These are phyloP conservation scores for Bombyx huttoni DNA, from an alignment of 2,888 invertebrate genomes.

Conservation along the genomic window DNA sequence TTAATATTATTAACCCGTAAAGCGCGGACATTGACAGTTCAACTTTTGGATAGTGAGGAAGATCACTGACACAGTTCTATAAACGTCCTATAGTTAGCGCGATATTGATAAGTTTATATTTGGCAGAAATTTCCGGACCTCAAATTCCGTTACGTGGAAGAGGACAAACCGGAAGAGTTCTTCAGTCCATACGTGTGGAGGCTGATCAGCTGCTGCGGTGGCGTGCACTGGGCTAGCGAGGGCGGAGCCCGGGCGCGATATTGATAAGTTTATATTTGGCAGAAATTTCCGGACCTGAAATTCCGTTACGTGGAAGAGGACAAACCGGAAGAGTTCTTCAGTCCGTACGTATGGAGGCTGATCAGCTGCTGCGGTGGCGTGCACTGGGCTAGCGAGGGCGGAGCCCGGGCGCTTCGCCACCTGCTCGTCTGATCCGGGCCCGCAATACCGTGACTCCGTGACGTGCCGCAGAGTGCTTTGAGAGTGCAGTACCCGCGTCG, in stretches of 20 bases:
- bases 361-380: slow-evolving; percentile 75
- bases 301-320: slow-evolving; percentile 99
- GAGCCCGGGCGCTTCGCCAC: slow-evolving; percentile 37
- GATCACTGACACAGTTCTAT: too few species aligned
- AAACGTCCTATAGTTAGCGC: too few species aligned
- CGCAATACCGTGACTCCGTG: too few species aligned
- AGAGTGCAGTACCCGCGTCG: too few species aligned
- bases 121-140: slow-evolving; percentile 97
- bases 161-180: slow-evolving; percentile 98
- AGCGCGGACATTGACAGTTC: too few species aligned
- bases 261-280: slow-evolving; percentile 17
- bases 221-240: slow-evolving; percentile 62
- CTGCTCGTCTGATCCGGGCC: slow-evolving; percentile 20
- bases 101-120: not conserved
- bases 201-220: slow-evolving; percentile 78
- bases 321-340: slow-evolving; percentile 98
- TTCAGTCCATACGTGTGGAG: slow-evolving; percentile 99
- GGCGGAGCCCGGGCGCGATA: slow-evolving; percentile 28
- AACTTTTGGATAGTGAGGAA: too few species aligned
- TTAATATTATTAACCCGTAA: too few species aligned
- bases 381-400: slow-evolving; percentile 64
- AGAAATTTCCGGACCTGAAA: slow-evolving; percentile 99
- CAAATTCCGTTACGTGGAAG: slow-evolving; percentile 99
- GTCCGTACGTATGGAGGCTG: slow-evolving; percentile 98
- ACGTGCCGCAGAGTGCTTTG: too few species aligned